These are phyloP conservation scores for Drosophila mettleri DNA, from an alignment of 2,888 invertebrate genomes.

Conservation along the genomic window DNA sequence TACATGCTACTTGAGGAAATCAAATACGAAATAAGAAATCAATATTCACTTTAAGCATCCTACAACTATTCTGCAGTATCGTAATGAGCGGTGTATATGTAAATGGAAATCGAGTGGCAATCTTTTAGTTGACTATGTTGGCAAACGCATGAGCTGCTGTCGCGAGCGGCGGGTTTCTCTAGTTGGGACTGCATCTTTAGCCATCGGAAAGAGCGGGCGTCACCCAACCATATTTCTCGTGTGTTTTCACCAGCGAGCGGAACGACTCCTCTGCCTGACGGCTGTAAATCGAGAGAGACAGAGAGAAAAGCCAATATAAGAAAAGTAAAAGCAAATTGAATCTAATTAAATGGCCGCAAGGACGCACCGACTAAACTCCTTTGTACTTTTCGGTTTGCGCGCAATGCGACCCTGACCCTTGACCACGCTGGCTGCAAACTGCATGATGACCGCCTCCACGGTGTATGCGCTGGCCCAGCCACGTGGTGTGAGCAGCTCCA, in stretches of 20 bases:
- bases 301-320: neutral
- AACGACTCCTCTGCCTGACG: slow-evolving; percentile 95
- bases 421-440: slow-evolving; percentile 94
- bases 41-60: slow-evolving; percentile 43
- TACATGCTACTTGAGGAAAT: slow-evolving; percentile 47
- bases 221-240: slow-evolving; percentile 96
- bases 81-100: slow-evolving; percentile 51
- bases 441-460: slow-evolving; percentile 94
- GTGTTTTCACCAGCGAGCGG: slow-evolving; percentile 93
- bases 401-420: slow-evolving; percentile 94
- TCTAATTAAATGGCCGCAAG: neutral
- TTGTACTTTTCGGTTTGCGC: slow-evolving; percentile 90
- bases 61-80: slow-evolving; percentile 60
- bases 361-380: slow-evolving; percentile 89
- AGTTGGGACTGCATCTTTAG: slow-evolving; percentile 85
- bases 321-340: neutral
- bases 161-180: slow-evolving; percentile 53
- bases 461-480: slow-evolving; percentile 89
- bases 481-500: slow-evolving; percentile 93
- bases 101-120: slow-evolving; percentile 55
- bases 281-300: slow-evolving; percentile 74
- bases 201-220: slow-evolving; percentile 94
- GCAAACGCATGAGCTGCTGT: slow-evolving; percentile 71
- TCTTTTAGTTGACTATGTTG: slow-evolving; percentile 60
- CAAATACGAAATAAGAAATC: slow-evolving; percentile 26